Evolutionary conservation across 2,888 invertebrate species (phyloP), one percentile per base, ranked within the genome.

Genomic region (Scaeva pyrastri): DNA sequence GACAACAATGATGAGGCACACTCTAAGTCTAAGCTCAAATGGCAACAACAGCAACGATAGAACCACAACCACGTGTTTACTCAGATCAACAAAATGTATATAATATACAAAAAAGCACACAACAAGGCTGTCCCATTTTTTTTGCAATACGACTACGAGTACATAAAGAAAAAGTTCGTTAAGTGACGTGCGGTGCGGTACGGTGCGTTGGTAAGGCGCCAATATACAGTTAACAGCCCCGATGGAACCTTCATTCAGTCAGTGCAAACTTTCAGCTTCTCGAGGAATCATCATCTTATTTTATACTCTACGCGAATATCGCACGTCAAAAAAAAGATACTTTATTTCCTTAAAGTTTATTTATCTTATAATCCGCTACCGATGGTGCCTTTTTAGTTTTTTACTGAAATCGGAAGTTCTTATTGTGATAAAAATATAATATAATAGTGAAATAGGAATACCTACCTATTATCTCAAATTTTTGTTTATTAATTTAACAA

Each of bases 151-250:
- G n/a, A n/a, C n/a, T n/a, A n/a, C n/a, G n/a, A 14, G 56, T 71
- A 71, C 41, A 76, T 66, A 71, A 76, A 5, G 31, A 48, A 76
- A 71, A 81, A 64, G 48, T 72, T 83, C 78, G 83, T 83, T 78
- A 83, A 83, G 78, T 83, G 74, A 56, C 78, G 55, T 56, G 83
- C 31, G 31, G 31, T 31, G 31, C 8, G 31, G 31, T 31, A 8
- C 8, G 31, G 31, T 7, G 31, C 73, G 73, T 78, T 74, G 60
- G 74, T 78, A 73, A 83, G 73, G 48, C 78, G 60, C 73, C 73
- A 70, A 76, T 83, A 77, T 77, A 77, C 72, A 77, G 52, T 60
- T 50, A 73, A 78, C 55, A 62, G 64, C n/a, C 52, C 50, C 31
- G 43, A 68, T 36, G 39, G 21, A 50, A 43, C 78, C 68, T 70